phyloP scores from a whole-genome alignment of 2,888 invertebrate species.

The Pedicia rivosa region DNA sequence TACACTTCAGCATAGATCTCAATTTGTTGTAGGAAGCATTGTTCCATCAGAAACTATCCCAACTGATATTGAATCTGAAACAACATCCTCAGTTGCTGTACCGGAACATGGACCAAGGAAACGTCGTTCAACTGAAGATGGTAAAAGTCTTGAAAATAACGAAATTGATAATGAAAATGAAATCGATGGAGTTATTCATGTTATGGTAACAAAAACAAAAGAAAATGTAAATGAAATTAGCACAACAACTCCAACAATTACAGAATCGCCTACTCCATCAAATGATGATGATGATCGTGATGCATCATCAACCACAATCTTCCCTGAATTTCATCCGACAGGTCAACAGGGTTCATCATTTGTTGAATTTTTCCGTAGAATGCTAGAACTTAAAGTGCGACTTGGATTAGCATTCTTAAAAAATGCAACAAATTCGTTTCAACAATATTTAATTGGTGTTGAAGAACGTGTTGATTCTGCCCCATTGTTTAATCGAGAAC shows the following conservation, averaged over 20 bases:
- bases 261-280: constrained; percentile 10
- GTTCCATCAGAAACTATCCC: constrained; percentile 8
- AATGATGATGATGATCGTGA: constrained; percentile 11
- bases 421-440: constrained; percentile 48
- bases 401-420: constrained; percentile 50
- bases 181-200: constrained; percentile 29
- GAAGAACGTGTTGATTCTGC: constrained; percentile 22
- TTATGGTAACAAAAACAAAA: background rate
- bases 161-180: constrained; percentile 35
- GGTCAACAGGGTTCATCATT: constrained; percentile 6
- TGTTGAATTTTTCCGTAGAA: constrained; percentile 40
- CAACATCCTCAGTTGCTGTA: constrained; percentile 40
- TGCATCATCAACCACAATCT: constrained; percentile 5
- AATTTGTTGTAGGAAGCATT: constrained; percentile 50
- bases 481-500: constrained; percentile 4
- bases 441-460: constrained; percentile 44
- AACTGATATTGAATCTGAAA: constrained; percentile 26
- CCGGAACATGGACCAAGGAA: constrained; percentile 49
- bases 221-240: background rate
- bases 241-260: constrained; percentile 4
- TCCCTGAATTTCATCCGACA: too few species aligned
- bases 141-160: constrained; percentile 29
- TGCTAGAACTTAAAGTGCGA: constrained; percentile 50
- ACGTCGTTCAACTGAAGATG: constrained; percentile 23
- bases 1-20: constrained; percentile 23